Percentiles rank a stretch among this genome's conserved stretches.
phyloP scores from a whole-genome alignment of 2,888 invertebrate genomes.

The Rhagium mordax region DNA sequence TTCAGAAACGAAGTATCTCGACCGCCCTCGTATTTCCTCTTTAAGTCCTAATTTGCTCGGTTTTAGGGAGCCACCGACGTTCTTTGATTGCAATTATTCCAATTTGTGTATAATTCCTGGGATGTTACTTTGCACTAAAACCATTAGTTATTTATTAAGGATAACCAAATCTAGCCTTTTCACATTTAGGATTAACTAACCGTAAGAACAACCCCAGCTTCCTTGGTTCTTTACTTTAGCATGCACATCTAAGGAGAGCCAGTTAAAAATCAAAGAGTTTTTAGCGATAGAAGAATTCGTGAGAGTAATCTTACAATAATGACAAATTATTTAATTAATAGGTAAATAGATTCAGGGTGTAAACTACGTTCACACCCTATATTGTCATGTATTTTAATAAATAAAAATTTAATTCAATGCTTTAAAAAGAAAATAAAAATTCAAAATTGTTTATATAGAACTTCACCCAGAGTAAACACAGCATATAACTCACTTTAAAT shows the following conservation, averaged over 20 bases:
- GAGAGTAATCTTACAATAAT: not conserved
- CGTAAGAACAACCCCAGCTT: not conserved
- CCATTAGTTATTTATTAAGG: conserved; percentile 26
- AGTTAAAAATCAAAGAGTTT: too few relatives aligned
- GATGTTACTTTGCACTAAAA: conserved; percentile 22
- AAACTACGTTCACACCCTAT: too few relatives aligned
- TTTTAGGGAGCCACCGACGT: conserved; percentile 20
- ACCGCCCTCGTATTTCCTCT: conserved; percentile 18
- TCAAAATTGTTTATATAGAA: too few relatives aligned
- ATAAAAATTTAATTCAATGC: too few relatives aligned
- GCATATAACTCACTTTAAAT: too few relatives aligned
- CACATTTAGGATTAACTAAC: conserved; percentile 17
- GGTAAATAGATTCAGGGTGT: too few relatives aligned
- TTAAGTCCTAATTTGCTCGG: conserved; percentile 28
- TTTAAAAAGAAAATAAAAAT: too few relatives aligned
- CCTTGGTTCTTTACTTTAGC: conserved; percentile 22
- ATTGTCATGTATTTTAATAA: too few relatives aligned
- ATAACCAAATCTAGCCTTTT: conserved; percentile 10
- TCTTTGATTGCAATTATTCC: conserved; percentile 39
- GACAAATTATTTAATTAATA: too few relatives aligned
- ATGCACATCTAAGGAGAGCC: not conserved
- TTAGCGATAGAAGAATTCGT: too few relatives aligned
- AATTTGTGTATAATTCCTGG: conserved; percentile 32
- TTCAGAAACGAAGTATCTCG: not conserved
- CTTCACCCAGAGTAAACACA: too few relatives aligned